Percentiles rank a stretch among this genome's conserved stretches.
Evolutionary conservation across 2,888 invertebrate species (phyloP).

Genomic region (Plemyria rubiginata): DNA sequence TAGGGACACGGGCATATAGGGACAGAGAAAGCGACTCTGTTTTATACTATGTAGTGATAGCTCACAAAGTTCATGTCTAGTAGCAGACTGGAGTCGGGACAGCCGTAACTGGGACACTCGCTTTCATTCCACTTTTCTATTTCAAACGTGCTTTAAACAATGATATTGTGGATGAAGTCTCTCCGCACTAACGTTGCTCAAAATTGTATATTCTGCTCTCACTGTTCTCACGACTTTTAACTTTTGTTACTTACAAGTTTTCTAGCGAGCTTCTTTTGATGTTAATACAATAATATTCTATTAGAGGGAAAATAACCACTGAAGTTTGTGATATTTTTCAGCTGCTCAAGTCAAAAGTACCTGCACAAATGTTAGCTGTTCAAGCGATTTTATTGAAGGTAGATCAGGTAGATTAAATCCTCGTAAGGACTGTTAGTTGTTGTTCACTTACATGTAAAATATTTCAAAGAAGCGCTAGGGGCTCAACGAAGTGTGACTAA

Average conservation of each 20-base stretch:
- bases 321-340: slow-evolving; percentile 9
- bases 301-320: neutral
- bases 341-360: slow-evolving; percentile 45
- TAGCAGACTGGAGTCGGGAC: slow-evolving; percentile 36
- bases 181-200: slow-evolving; percentile 49
- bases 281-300: slow-evolving; percentile 4
- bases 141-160: slow-evolving; percentile 58
- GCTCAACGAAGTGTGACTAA: slow-evolving; percentile 52
- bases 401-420: slow-evolving; percentile 50
- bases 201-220: slow-evolving; percentile 40
- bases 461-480: slow-evolving; percentile 45
- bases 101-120: slow-evolving; percentile 55
- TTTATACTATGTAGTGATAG: no score
- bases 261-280: slow-evolving; percentile 21
- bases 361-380: slow-evolving; percentile 45
- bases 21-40: no score
- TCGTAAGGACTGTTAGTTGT: slow-evolving; percentile 47
- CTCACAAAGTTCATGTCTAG: slow-evolving; percentile 24
- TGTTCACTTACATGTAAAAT: slow-evolving; percentile 48
- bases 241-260: slow-evolving; percentile 35
- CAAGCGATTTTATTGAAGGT: slow-evolving; percentile 53
- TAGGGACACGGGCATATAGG: no score
- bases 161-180: slow-evolving; percentile 56
- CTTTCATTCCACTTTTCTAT: slow-evolving; percentile 53
- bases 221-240: slow-evolving; percentile 42